Evolutionary conservation across 2,888 invertebrate genomes (phyloP).

Genomic region (Bugulina stolonifera): DNA sequence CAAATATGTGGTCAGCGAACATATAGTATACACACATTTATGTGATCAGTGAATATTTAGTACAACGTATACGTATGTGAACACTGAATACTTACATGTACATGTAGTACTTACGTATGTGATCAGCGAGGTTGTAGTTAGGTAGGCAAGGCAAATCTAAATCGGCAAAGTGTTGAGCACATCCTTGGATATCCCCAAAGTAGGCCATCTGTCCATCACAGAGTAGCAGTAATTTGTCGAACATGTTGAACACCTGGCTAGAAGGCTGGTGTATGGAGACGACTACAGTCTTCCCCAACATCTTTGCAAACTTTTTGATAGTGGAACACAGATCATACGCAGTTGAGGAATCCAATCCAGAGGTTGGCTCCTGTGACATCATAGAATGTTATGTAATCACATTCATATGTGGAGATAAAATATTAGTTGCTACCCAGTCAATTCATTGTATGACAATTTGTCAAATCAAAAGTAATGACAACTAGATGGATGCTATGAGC

Average conservation of each 20-base stretch:
- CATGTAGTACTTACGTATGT: slow-evolving; percentile 31
- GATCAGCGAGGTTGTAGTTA: slow-evolving; percentile 79
- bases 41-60: no score
- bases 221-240: slow-evolving; percentile 64
- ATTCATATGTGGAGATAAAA: no score
- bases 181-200: slow-evolving; percentile 67
- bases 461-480: no score
- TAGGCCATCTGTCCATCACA: slow-evolving; percentile 64
- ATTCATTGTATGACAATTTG: no score
- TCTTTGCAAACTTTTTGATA: slow-evolving; percentile 67
- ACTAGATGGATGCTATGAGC: no score
- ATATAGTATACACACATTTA: no score
- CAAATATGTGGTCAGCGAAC: no score
- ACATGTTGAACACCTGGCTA: slow-evolving; percentile 76
- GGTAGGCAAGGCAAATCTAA: slow-evolving; percentile 68
- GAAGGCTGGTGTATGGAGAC: slow-evolving; percentile 77
- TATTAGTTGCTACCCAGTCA: no score
- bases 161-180: slow-evolving; percentile 67
- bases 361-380: slow-evolving; percentile 83
- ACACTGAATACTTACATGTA: neutral
- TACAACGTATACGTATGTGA: no score
- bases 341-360: slow-evolving; percentile 74
- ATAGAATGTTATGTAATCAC: no score
- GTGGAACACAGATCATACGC: slow-evolving; percentile 69
- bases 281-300: slow-evolving; percentile 72